Base-by-base conservation (phyloP, 2,888 invertebrate species). In the Calameuta filiformis region DNA sequence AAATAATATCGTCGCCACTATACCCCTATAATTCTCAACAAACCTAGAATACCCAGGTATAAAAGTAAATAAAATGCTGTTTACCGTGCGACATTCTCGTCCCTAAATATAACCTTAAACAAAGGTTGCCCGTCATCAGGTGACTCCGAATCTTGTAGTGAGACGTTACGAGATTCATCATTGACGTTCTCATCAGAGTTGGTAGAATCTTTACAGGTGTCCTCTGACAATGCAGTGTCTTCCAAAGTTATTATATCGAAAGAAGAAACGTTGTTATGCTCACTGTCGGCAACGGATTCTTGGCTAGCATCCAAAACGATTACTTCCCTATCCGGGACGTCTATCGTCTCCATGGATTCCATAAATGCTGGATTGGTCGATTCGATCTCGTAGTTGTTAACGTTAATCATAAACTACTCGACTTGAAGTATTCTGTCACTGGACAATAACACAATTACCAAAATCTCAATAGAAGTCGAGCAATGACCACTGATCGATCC, bases 21-120 rank as follows among this genome's bases (percentile, higher is more conserved):
- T 56, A 56, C 0, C 23, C 15, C 4, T 9, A 71, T 75, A n/a
- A 74, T 69, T 35, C 35, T 79, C 31, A 74, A 79, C 12, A 75
- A 76, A 77, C 23, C 9, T 40, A 75, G 73, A 68, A 68, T 31
- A 69, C 34, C 71, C 79, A 33, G 76, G 76, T 75, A 68, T 37
- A 73, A 23, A 12, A 6, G 12, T 69, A 56, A 35, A 73, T 76
- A 75, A 75, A 31, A 75, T 31, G 73, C 69, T n/a, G 33, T 82
- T 82, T 85, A 92, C 91, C 87, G 82, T 56, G 88, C 88, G 35
- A 84, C 76, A 35, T 76, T 81, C 76, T 86, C 81, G 79, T 91
- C 88, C 34, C 87, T 88, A 79, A 92, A 92, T 56, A 83, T 85
- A 83, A 92, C 87, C 82, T 87, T 89, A 78, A 92, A 83, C 75